Conservation (phyloP, 1,140 invertebrate species). For the Spodoptera frugiperda region DNA sequence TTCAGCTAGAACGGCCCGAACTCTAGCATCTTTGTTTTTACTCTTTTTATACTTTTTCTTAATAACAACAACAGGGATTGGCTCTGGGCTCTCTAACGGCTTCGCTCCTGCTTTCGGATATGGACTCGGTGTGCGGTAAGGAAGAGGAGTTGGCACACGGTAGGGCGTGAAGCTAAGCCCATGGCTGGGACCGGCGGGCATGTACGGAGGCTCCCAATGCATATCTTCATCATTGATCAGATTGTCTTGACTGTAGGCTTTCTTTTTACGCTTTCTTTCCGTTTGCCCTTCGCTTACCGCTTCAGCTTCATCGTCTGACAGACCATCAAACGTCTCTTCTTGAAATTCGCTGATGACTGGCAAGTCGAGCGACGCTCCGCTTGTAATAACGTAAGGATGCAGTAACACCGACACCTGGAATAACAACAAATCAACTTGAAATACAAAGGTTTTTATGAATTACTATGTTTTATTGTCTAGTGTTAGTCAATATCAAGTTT, state of each 20-base stretch:
- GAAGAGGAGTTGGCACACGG: conserved; percentile 10
- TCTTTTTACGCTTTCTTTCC: conserved; percentile 53
- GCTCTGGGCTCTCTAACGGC: conserved; percentile 47
- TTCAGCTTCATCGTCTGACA: conserved; percentile 26
- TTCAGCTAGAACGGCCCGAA: neutral
- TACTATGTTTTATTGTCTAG: too few relatives aligned
- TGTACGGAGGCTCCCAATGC: conserved; percentile 47
- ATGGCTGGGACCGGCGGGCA: conserved; percentile 60
- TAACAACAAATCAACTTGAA: neutral
- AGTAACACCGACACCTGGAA: conserved; percentile 73
- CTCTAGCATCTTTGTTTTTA: conserved; percentile 1
- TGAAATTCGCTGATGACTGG: conserved; percentile 68
- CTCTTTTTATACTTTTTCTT: conserved; percentile 52
- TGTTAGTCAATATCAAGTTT: too few relatives aligned
- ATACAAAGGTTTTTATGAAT: too few relatives aligned
- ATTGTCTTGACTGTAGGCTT: conserved; percentile 69
- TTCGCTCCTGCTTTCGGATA: conserved; percentile 5
- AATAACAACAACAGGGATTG: conserved; percentile 34
- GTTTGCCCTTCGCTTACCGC: conserved; percentile 33
- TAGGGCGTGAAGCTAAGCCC: conserved; percentile 37
- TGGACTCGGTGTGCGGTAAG: conserved; percentile 10
- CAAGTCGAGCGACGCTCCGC: conserved; percentile 68
- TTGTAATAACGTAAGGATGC: conserved; percentile 68
- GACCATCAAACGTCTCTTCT: conserved; percentile 63
- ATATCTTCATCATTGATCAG: conserved; percentile 52